A percentile compares a stretch with the other conserved stretches of the same genome.
Conservation (phyloP, 2,888 invertebrate genomes). For the Pachydiplax longipennis region DNA sequence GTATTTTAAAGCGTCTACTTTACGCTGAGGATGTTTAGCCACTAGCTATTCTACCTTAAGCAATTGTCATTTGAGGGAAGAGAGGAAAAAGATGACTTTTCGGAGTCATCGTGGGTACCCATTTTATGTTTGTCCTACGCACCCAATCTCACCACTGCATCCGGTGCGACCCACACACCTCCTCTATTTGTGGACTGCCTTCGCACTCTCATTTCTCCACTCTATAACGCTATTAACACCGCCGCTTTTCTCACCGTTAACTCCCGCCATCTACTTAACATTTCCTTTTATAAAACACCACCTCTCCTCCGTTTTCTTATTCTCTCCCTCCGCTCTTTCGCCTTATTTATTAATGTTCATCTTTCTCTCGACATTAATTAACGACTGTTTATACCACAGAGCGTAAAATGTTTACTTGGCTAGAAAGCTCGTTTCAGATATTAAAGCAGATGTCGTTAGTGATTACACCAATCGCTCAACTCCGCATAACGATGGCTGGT, state of each 20-base stretch:
- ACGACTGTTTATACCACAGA: no score
- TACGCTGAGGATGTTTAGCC: background rate
- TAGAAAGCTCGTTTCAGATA: no score
- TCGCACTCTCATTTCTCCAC: background rate
- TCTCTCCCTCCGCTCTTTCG: no score
- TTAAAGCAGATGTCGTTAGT: no score
- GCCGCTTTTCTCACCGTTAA: background rate
- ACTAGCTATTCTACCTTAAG: background rate
- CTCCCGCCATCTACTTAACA: no score
- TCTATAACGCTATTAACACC: background rate
- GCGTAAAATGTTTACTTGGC: no score
- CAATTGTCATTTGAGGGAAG: background rate
- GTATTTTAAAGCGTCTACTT: background rate
- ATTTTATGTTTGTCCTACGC: background rate
- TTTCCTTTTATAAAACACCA: no score
- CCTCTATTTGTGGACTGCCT: background rate
- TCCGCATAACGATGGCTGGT: no score
- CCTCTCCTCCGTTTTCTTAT: no score
- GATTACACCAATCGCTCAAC: no score
- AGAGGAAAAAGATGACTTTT: background rate
- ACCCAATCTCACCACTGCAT: background rate
- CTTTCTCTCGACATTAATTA: no score
- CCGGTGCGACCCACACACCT: background rate
- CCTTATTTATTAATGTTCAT: no score
- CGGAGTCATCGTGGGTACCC: background rate